Conservation (phyloP, 2,888 invertebrate genomes). For the Alviniconcha strummeri region DNA sequence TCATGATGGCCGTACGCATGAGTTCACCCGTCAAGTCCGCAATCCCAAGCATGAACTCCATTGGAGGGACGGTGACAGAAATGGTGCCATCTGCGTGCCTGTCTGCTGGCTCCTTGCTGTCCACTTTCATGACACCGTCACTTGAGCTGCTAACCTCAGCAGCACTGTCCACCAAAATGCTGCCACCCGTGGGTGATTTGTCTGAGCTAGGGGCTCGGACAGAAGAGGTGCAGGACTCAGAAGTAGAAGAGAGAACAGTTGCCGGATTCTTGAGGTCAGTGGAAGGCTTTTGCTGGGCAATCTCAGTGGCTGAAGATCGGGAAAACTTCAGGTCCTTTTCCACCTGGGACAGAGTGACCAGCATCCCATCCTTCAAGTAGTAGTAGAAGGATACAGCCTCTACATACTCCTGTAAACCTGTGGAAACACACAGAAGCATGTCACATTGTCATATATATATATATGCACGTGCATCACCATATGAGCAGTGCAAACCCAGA, state of each 20-base stretch:
- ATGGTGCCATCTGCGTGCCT: slow-evolving; percentile 16
- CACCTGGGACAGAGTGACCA: slow-evolving; percentile 80
- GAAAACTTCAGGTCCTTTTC: slow-evolving; percentile 55
- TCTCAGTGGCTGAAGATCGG: not conserved
- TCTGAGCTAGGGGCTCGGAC: not conserved
- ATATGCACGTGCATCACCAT: too few species aligned
- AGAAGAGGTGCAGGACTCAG: not conserved
- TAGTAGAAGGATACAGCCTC: slow-evolving; percentile 89
- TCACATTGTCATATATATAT: too few species aligned
- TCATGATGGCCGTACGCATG: slow-evolving; percentile 91
- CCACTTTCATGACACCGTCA: not conserved
- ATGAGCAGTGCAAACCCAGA: too few species aligned
- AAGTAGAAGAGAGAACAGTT: not conserved
- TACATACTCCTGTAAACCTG: slow-evolving; percentile 85
- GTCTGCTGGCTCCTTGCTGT: not conserved
- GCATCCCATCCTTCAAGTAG: slow-evolving; percentile 78
- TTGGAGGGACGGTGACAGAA: slow-evolving; percentile 63
- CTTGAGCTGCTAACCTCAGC: slow-evolving; percentile 24
- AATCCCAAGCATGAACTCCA: slow-evolving; percentile 84
- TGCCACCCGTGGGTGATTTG: not conserved
- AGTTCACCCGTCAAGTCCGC: slow-evolving; percentile 92
- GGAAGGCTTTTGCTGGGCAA: not conserved
- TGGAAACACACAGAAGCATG: slow-evolving; percentile 11
- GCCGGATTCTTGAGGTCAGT: not conserved
- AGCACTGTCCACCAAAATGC: not conserved